A percentile compares a stretch with the other conserved stretches of the same genome.
Evolutionary conservation across 1,140 invertebrate genomes (phyloP).

Genomic region (Drosophila truncata): DNA sequence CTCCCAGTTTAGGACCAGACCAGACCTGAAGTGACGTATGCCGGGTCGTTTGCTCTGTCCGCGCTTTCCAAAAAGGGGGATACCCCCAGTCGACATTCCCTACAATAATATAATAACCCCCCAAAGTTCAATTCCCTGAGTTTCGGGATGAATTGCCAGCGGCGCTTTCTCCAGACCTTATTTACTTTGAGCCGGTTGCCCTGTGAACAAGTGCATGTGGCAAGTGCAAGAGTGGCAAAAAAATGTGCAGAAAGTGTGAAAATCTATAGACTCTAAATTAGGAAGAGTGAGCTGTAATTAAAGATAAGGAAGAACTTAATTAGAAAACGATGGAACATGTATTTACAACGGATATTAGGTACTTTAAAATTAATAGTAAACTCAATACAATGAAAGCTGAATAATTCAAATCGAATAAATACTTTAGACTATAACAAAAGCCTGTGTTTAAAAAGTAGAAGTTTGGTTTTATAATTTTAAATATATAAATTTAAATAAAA

Average conservation of each 20-base stretch:
- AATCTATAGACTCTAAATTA: conserved; percentile 12
- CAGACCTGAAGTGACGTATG: conserved; percentile 64
- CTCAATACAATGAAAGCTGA: background rate
- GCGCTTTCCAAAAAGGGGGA: conserved; percentile 34
- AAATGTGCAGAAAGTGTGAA: conserved; percentile 31
- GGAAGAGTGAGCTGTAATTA: conserved; percentile 11
- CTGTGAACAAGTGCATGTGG: conserved; percentile 61
- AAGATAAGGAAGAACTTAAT: background rate
- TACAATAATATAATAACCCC: conserved; percentile 15
- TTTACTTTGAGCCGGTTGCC: conserved; percentile 76
- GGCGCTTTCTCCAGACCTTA: conserved; percentile 56
- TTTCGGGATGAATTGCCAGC: conserved; percentile 59
- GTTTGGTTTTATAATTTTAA: background rate
- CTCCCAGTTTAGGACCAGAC: conserved; percentile 14
- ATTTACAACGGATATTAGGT: background rate
- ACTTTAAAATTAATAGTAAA: background rate
- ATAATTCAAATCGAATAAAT: background rate
- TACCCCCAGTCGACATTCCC: conserved; percentile 5
- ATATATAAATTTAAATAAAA: background rate
- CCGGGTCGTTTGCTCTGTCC: conserved; percentile 60
- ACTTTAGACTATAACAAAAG: background rate
- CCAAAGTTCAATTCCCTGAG: conserved; percentile 22
- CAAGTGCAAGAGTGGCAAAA: conserved; percentile 25
- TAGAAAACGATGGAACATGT: background rate
- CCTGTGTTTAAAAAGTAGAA: background rate